phyloP scores from a whole-genome alignment of 2,888 invertebrate species.

The Bhutanitis thaidina region DNA sequence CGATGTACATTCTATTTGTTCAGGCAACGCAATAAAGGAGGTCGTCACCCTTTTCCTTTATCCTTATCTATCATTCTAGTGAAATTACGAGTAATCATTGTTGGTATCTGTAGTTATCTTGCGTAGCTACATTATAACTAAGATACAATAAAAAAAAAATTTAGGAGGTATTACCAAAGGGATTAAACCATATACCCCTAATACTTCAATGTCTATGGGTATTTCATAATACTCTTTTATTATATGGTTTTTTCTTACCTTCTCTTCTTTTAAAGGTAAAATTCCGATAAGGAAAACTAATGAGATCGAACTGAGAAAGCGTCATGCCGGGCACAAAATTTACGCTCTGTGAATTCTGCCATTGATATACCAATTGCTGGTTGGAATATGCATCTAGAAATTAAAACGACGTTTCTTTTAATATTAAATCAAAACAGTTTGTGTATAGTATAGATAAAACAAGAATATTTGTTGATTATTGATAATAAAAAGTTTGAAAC shows the following conservation, averaged over 20 bases:
- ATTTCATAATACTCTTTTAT: too few relatives aligned
- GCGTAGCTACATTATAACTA: too few relatives aligned
- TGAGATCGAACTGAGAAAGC: slow-evolving; percentile 95
- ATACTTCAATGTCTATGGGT: too few relatives aligned
- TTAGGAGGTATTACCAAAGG: too few relatives aligned
- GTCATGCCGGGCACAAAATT: slow-evolving; percentile 94
- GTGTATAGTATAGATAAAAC: too few relatives aligned
- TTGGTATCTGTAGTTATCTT: not conserved
- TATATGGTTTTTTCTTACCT: too few relatives aligned
- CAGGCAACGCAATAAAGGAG: slow-evolving; percentile 48
- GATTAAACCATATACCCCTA: too few relatives aligned
- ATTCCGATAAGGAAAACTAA: slow-evolving; percentile 91
- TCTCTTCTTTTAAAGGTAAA: slow-evolving; percentile 89
- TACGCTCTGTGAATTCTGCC: slow-evolving; percentile 91
- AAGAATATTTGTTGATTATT: too few relatives aligned
- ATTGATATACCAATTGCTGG: slow-evolving; percentile 91
- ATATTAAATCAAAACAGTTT: too few relatives aligned
- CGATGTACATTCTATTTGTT: slow-evolving; percentile 38
- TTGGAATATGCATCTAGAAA: slow-evolving; percentile 91
- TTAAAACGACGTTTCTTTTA: not conserved
- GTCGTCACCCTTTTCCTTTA: slow-evolving; percentile 41
- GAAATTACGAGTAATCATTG: not conserved
- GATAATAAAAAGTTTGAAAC: too few relatives aligned
- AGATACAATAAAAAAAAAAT: too few relatives aligned
- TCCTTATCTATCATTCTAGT: slow-evolving; percentile 28